phyloP scores from a whole-genome alignment of 2,888 invertebrate species.

The Heliothis peltigera region DNA sequence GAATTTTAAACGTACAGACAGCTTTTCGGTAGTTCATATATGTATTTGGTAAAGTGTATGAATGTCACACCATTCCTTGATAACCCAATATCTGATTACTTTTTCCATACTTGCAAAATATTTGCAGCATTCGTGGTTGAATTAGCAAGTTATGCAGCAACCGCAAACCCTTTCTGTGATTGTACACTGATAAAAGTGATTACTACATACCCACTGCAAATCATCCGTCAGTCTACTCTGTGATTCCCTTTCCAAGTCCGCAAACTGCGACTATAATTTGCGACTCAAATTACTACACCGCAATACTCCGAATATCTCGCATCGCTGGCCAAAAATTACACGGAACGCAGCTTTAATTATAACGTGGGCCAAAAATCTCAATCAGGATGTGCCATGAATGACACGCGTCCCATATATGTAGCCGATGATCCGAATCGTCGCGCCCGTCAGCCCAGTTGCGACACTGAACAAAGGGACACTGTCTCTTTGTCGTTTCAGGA shows the following conservation, averaged over 20 bases:
- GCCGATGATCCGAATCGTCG: conserved; percentile 76
- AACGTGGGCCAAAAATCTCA: conserved; percentile 63
- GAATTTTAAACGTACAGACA: too few relatives aligned
- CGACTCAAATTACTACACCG: conserved; percentile 50
- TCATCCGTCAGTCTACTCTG: conserved; percentile 42
- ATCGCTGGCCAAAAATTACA: conserved; percentile 55
- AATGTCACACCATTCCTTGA: too few relatives aligned
- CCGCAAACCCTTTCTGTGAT: conserved; percentile 29
- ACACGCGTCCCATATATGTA: conserved; percentile 73
- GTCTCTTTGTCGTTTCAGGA: conserved; percentile 69
- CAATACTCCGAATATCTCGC: conserved; percentile 54
- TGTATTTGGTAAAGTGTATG: too few relatives aligned
- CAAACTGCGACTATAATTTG: conserved; percentile 45
- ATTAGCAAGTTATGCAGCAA: conserved; percentile 14
- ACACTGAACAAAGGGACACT: conserved; percentile 71
- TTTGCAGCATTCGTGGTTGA: background rate
- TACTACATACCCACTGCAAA: conserved; percentile 46
- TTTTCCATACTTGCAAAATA: too few relatives aligned
- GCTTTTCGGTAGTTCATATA: too few relatives aligned
- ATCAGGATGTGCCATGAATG: conserved; percentile 73
- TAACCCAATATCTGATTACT: too few relatives aligned
- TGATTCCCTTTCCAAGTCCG: conserved; percentile 42
- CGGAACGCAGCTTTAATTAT: conserved; percentile 59
- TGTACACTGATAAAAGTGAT: conserved; percentile 41
- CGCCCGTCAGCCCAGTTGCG: conserved; percentile 71